Base-by-base conservation (phyloP, 2,113 vertebrate species). In the Amphiprion percula region DNA sequence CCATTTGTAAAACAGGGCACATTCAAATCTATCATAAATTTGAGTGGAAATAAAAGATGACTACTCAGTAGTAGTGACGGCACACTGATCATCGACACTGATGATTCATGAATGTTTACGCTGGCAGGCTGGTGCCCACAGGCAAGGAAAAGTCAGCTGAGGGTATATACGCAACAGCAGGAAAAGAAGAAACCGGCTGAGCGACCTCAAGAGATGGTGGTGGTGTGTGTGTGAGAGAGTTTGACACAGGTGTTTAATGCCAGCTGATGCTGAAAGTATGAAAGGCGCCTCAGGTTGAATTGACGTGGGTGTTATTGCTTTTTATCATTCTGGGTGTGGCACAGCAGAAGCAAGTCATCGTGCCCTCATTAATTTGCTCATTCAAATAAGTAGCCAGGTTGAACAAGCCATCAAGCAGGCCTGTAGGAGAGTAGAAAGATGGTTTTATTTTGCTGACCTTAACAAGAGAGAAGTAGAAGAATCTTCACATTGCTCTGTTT, bases 91-190 rank as follows among this genome's bases (percentile, higher is more conserved):
- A 24, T 19, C 26, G 21, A 72, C 56, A 14, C 41, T 10, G 61
- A 66, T 88, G 89, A 91, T 15, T 91, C 83, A 83, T 39, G 14
- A n/a, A 14, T 82, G 64, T 88, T 89, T 83, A 77, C 69, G 64
- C 49, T 46, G 1, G n/a, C 28, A 62, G n/a, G 24, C 66, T 68
- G 55, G 44, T 63, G 65, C 66, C 84, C 63, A 0, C 14, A 60
- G 69, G 67, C 52, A 59, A 56, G 76, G 79, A 71, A 77, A 77
- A 69, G 19, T 68, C 65, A 54, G 68, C 56, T 37, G 2, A 37
- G 33, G 33, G 33, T 47, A 55, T 9, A 21, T 56, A 24, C 2
- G 5, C 21, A 79, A 67, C 44, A 54, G 49, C 19, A 47, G 21
- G 21, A 15, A 30, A 44, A 41, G 64, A 28, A 59, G 39, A 17